Conservation (phyloP, 2,888 invertebrate species). For the Coelopa pilipes region DNA sequence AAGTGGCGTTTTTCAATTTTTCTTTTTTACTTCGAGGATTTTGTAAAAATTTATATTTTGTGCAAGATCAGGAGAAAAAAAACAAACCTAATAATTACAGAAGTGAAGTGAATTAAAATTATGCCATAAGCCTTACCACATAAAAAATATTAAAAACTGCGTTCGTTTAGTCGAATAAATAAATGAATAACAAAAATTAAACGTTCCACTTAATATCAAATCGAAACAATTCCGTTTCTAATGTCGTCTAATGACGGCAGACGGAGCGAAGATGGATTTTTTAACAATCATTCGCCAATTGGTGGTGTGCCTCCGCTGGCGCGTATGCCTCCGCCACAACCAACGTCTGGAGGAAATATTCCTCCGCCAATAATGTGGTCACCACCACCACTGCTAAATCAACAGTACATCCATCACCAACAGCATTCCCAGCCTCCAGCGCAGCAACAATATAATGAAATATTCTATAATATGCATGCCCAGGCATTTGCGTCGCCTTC, state of each 20-base stretch:
- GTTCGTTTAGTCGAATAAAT: neutral
- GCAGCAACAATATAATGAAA: slow-evolving; percentile 57
- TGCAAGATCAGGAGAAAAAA: no score
- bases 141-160: slow-evolving; percentile 22
- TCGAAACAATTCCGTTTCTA: neutral
- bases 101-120: no score
- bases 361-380: slow-evolving; percentile 47
- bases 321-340: slow-evolving; percentile 38
- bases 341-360: slow-evolving; percentile 42
- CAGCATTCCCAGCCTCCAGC: slow-evolving; percentile 35
- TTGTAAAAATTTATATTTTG: no score
- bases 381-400: slow-evolving; percentile 39
- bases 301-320: slow-evolving; percentile 14
- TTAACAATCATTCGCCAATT: slow-evolving; percentile 4
- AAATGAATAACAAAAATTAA: no score
- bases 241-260: slow-evolving; percentile 40
- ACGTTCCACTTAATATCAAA: no score
- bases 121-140: neutral
- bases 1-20: slow-evolving; percentile 35
- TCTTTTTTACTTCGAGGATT: no score
- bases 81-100: no score
- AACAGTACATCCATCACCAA: slow-evolving; percentile 40
- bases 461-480: slow-evolving; percentile 55
- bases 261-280: slow-evolving; percentile 35
- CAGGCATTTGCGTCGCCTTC: slow-evolving; percentile 45